Base-by-base conservation (phyloP, 2,888 invertebrate species). In the Alcis repandata region DNA sequence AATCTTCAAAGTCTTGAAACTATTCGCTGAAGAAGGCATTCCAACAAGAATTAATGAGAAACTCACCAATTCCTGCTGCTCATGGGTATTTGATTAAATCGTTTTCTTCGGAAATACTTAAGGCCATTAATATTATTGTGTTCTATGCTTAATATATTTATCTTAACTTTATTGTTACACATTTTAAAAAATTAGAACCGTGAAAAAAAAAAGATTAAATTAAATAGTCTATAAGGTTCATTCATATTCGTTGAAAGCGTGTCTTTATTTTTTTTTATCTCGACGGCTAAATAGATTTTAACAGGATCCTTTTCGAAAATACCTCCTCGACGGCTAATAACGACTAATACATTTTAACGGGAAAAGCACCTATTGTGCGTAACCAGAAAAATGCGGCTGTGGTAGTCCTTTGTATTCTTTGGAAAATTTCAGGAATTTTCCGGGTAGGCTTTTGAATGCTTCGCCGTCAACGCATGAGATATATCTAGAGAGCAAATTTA, bases 391-490 rank as follows among this genome's bases (percentile, higher is more conserved):
- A 79, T 68, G 72, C 65, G 70, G 70, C 76, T 68, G 70, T 71
- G 75, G 41, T 65, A 66, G 70, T 67, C 74, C 68, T 80, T 81
- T 79, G 75, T 79, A 74, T 77, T 63, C 63, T 54, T 59, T 53
- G 65, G 69, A 73, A 78, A 83, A 80, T 79, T 80, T 74, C 63
- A 66, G 75, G 68, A 74, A 76, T 80, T 79, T 79, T 65, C 63
- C 61, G 57, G 72, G 62, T 65, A 72, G 66, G 63, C 66, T 75
- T 69, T 73, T 69, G 41, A 57, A 69, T 17, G 62, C 71, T 74
- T 73, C 72, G 69, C 68, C 74, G 74, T 75, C 73, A 70, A 69
- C 56, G 68, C 71, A 78, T 68, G 74, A 73, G 65, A 64, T 75
- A 72, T 71, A 72, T 75, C 69, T 71, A 59, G 67, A 66, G 63